Base-by-base conservation (phyloP, 2,113 vertebrate genomes). In the Acinonyx jubatus region DNA sequence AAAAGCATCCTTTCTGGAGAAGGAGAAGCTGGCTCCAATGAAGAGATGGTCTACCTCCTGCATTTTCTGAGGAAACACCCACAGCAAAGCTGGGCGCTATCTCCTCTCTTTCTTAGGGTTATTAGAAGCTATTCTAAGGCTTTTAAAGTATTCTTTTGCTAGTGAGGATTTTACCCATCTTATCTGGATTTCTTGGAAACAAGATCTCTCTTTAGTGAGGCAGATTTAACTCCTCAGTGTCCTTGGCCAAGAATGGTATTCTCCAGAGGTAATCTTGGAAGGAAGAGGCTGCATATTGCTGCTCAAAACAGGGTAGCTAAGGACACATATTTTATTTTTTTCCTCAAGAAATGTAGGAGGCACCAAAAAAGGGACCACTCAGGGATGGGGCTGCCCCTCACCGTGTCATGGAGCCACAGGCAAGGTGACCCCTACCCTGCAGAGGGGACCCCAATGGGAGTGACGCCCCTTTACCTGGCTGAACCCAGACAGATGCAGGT, bases 311-410 rank as follows among this genome's bases (percentile, higher is more conserved):
- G 95, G 98, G 96, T 96, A 96, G 96, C 85, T 55, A 57, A 97
- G 98, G 97, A 96, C 94, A 71, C 0, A 25, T 71, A 23, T 48
- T 9, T 93, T 97, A 45, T 80, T 89, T 98, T 80, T 89, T 98
- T 57, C 97, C 98, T 97, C 97, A 94, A 97, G 96, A 96, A 97
- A 94, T 48, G 87, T 89, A 97, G 96, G 96, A 98, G 96, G 97
- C 98, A 98, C 95, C 97, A 97, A 79, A 97, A 92, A 91, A 92
- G 91, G 38, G 97, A 87, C 84, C 0, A 38, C 90, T 94, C 55
- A 69, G 87, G 83, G 69, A 57, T 7, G 21, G 50, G 57, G 95
- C 94, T 92, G 83, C 95, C 94, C 82, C 89, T 94, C 57, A 5
- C 9, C 25, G 83, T 87, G 79, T 61, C 36, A 57, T 21, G 65